These are phyloP conservation scores for Axea sp. DNA, from an alignment of 2,888 invertebrate genomes.

Conservation along the genomic window DNA sequence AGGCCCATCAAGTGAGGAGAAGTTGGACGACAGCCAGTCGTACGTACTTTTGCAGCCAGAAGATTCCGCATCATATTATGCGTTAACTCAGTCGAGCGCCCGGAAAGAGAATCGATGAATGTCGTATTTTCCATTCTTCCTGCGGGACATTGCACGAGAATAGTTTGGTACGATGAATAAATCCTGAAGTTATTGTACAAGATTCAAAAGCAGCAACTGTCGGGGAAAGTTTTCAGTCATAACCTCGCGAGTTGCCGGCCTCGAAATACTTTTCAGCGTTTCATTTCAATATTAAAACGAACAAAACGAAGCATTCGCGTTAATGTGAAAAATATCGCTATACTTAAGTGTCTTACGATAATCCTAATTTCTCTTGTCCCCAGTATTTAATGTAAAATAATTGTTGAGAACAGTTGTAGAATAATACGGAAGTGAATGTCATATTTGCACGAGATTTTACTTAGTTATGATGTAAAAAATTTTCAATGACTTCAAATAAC, in stretches of 20 bases:
- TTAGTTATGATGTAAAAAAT: too few species aligned
- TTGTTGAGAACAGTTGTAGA: too few species aligned
- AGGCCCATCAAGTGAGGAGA: constrained; percentile 59
- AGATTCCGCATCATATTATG: constrained; percentile 66
- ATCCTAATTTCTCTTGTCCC: too few species aligned
- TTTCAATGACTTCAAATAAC: too few species aligned
- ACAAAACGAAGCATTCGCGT: background rate
- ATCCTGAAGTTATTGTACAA: constrained; percentile 53
- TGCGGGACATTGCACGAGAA: constrained; percentile 53
- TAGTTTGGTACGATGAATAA: constrained; percentile 52
- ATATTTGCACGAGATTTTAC: too few species aligned
- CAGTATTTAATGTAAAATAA: too few species aligned
- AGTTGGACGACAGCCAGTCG: constrained; percentile 62
- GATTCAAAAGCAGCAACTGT: constrained; percentile 49
- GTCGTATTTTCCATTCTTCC: constrained; percentile 58
- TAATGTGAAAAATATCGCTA: background rate
- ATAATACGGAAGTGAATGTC: too few species aligned
- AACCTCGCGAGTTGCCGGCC: constrained; percentile 8
- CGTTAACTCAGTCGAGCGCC: constrained; percentile 55
- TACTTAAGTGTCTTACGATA: too few species aligned
- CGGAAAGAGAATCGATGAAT: constrained; percentile 61
- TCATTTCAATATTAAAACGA: constrained; percentile 25
- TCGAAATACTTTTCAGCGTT: constrained; percentile 23
- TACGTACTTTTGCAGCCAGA: constrained; percentile 57
- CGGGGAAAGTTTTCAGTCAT: constrained; percentile 27